These are phyloP conservation scores for Liparis tanakae DNA, from an alignment of 2,797 vertebrate genomes.

Conservation along the genomic window DNA sequence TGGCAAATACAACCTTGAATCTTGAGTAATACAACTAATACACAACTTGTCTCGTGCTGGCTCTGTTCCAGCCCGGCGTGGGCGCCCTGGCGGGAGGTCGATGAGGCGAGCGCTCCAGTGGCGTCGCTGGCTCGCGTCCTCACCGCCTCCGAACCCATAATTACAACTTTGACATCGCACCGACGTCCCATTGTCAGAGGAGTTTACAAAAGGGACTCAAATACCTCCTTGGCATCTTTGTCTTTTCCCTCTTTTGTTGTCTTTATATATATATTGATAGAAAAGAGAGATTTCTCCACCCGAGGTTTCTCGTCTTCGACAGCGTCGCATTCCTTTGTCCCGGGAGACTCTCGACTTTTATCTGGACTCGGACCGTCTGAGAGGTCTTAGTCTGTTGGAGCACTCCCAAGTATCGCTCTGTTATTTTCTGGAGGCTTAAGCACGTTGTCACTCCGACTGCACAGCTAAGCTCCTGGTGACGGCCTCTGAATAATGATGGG, in stretches of 20 bases:
- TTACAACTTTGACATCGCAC: slow-evolving; percentile 1
- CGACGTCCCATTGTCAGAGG: neutral
- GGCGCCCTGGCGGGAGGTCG: slow-evolving; percentile 4
- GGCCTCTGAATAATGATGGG: slow-evolving; percentile 16
- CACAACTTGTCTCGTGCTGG: too few relatives aligned
- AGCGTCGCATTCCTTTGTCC: slow-evolving; percentile 10
- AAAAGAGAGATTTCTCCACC: neutral
- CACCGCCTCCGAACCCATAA: neutral
- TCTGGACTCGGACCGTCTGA: slow-evolving; percentile 12
- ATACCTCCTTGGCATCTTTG: slow-evolving; percentile 6
- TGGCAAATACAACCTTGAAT: too few relatives aligned
- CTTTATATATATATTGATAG: slow-evolving; percentile 14
- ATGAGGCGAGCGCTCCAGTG: slow-evolving; percentile 15
- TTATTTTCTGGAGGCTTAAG: slow-evolving; percentile 42
- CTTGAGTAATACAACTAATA: too few relatives aligned
- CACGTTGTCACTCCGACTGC: slow-evolving; percentile 31
- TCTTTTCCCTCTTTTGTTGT: slow-evolving; percentile 19
- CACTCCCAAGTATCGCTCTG: slow-evolving; percentile 9
- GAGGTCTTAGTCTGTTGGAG: slow-evolving; percentile 21
- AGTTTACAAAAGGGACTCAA: neutral
- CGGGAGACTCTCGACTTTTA: neutral
- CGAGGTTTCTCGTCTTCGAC: neutral
- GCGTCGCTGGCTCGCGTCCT: slow-evolving; percentile 13
- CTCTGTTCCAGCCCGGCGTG: neutral
- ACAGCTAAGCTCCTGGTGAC: slow-evolving; percentile 8